Percentiles rank a stretch among this genome's conserved stretches.
Conservation (phyloP, 2,113 vertebrate species). For the Muscicapa adusta region DNA sequence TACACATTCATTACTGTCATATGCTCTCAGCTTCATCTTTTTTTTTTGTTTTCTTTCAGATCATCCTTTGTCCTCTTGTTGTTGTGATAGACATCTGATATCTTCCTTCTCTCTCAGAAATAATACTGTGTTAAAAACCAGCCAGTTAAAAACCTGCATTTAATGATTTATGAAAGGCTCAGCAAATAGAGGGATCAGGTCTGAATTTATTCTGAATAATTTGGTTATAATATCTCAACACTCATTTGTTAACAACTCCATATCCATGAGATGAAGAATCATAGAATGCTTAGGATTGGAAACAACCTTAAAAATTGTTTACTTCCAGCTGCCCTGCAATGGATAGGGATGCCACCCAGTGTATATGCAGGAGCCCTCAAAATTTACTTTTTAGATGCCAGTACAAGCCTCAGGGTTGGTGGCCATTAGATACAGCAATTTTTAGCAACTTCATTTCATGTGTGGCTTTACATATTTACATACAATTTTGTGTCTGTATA, state of each 20-base stretch:
- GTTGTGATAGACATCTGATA: not conserved
- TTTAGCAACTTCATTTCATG: not conserved
- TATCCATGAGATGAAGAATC: not conserved
- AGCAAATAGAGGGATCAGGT: not conserved
- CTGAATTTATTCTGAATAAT: not conserved
- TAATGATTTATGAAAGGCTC: not conserved
- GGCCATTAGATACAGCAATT: not conserved
- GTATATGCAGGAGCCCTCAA: not conserved
- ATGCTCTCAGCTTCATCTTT: not conserved
- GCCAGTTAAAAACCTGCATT: not conserved
- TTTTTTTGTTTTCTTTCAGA: not conserved
- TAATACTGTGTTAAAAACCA: not conserved
- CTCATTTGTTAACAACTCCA: not conserved
- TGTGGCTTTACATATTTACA: not conserved
- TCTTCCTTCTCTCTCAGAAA: not conserved
- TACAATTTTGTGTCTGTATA: not conserved
- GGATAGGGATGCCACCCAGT: not conserved
- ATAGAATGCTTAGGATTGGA: not conserved
- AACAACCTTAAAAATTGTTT: not conserved
- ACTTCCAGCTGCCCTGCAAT: not conserved
- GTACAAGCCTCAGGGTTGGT: not conserved
- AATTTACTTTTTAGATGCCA: not conserved
- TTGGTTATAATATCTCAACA: not conserved
- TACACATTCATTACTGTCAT: not conserved
- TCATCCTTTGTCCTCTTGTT: not conserved